These are phyloP conservation scores for Myopa tessellatipennis DNA, from an alignment of 2,888 invertebrate genomes.

Conservation along the genomic window DNA sequence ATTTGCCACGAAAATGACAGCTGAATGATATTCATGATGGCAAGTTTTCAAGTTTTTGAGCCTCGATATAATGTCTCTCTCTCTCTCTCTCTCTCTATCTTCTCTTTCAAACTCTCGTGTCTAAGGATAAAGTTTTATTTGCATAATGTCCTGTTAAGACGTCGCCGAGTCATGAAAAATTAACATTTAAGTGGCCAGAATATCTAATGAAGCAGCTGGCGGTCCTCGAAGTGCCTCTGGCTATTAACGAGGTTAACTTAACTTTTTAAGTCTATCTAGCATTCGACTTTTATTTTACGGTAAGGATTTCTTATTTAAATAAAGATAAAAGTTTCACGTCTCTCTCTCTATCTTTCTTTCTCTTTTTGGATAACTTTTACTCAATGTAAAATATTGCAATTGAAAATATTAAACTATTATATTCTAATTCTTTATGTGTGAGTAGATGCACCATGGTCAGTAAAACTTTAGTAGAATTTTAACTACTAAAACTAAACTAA, in stretches of 20 bases:
- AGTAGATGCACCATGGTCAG: too few species aligned
- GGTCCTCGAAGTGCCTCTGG: not conserved
- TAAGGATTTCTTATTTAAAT: too few species aligned
- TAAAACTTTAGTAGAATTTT: too few species aligned
- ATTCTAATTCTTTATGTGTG: too few species aligned
- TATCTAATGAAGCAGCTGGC: slow-evolving; percentile 11
- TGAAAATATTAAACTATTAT: too few species aligned
- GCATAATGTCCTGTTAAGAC: slow-evolving; percentile 22
- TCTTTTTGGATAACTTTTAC: not conserved
- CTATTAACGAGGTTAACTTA: slow-evolving; percentile 3
- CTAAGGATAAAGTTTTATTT: slow-evolving; percentile 1
- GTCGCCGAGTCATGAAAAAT: slow-evolving; percentile 3
- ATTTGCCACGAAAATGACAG: slow-evolving; percentile 16
- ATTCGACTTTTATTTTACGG: too few species aligned
- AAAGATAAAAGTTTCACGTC: not conserved
- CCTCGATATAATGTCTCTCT: not conserved
- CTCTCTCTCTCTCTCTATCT: not conserved
- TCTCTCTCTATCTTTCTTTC: not conserved
- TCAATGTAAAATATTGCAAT: too few species aligned
- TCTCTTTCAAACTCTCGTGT: not conserved
- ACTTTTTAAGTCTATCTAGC: too few species aligned
- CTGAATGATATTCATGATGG: slow-evolving; percentile 16
- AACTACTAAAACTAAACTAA: too few species aligned
- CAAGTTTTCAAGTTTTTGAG: slow-evolving; percentile 9
- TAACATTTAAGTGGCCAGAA: slow-evolving; percentile 10